Evolutionary conservation across 2,888 invertebrate genomes (phyloP), one percentile per base, ranked within the genome.

Genomic region (Syrista parreyssii): DNA sequence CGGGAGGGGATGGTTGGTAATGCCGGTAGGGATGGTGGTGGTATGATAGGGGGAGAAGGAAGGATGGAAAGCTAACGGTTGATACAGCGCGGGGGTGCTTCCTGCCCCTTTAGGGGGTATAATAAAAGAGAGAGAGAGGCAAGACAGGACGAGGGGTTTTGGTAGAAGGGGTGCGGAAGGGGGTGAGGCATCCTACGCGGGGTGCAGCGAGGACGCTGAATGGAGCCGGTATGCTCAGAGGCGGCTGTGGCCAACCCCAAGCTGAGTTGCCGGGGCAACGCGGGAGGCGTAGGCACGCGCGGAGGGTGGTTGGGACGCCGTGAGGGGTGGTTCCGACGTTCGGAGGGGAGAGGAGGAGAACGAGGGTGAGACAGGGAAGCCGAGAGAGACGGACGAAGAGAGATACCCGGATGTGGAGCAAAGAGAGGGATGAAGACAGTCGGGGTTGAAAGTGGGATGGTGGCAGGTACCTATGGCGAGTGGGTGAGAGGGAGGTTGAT

Each of bases 261-360:
- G 88, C 86, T 82, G 86, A 87, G 89, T 90, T 90, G 89, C 90
- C 90, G 86, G 85, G 90, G 90, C 89, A 90, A 91, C 90, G 87
- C 84, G 90, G 86, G 88, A 89, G 89, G 88, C 88, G 87, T 87
- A 88, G 88, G 88, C 87, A 86, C 86, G 74, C 40, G 76, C 68
- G 68, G 77, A 71, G 55, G 36, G 69, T 74, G 74, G 33, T 71
- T 72, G 68, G 68, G 34, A 71, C 31, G 73, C 77, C 78, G 76
- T 84, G 23, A 81, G 80, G 78, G 83, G 84, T 83, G 84, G 80
- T 82, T 71, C 81, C 78, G 79, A 80, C 80, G 82, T 82, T 81
- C 74, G 81, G 78, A 83, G 81, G 80, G 85, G 82, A 81, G 85
- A 85, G 82, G 78, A 78, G 80, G 73, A 32, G 75, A 69, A 72